These are phyloP conservation scores for Epinephelus malabaricus DNA, from an alignment of 2,797 vertebrate species.

Conservation along the genomic window DNA sequence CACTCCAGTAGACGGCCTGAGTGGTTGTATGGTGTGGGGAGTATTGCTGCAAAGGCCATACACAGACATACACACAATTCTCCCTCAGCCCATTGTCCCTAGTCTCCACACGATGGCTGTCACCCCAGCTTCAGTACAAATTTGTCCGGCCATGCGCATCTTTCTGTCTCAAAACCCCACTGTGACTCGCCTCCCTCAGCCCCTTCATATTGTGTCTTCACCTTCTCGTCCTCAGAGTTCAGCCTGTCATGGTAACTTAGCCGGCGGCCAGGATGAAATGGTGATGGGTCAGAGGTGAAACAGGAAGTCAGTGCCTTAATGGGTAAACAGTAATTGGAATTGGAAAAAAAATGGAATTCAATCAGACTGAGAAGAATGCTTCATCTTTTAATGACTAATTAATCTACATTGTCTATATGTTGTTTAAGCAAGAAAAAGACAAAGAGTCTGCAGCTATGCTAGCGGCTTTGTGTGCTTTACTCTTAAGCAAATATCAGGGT, in stretches of 20 bases:
- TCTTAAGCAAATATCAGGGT: too few species aligned
- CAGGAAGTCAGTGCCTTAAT: slow-evolving; percentile 28
- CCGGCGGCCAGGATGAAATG: slow-evolving; percentile 67
- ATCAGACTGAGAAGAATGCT: not conserved
- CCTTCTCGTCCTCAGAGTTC: slow-evolving; percentile 65
- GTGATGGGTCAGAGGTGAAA: slow-evolving; percentile 62
- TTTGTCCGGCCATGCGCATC: slow-evolving; percentile 59
- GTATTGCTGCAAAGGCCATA: slow-evolving; percentile 55
- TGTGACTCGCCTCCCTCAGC: slow-evolving; percentile 37
- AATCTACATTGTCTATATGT: not conserved
- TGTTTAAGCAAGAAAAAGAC: not conserved
- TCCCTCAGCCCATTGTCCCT: slow-evolving; percentile 51
- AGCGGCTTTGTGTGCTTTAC: too few species aligned
- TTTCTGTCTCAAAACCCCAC: slow-evolving; percentile 52
- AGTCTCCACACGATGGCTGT: slow-evolving; percentile 67
- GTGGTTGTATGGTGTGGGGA: slow-evolving; percentile 58
- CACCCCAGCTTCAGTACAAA: slow-evolving; percentile 60
- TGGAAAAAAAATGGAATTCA: not conserved
- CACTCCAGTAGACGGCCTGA: slow-evolving; percentile 68
- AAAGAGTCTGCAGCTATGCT: not conserved
- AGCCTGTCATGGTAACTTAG: slow-evolving; percentile 76
- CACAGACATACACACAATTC: slow-evolving; percentile 43
- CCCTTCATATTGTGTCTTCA: slow-evolving; percentile 56
- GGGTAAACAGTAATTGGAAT: slow-evolving; percentile 18
- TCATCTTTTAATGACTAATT: not conserved